Evolutionary conservation across 2,888 invertebrate species (phyloP), one percentile per base, ranked within the genome.

Genomic region (Cynaeus angustus): DNA sequence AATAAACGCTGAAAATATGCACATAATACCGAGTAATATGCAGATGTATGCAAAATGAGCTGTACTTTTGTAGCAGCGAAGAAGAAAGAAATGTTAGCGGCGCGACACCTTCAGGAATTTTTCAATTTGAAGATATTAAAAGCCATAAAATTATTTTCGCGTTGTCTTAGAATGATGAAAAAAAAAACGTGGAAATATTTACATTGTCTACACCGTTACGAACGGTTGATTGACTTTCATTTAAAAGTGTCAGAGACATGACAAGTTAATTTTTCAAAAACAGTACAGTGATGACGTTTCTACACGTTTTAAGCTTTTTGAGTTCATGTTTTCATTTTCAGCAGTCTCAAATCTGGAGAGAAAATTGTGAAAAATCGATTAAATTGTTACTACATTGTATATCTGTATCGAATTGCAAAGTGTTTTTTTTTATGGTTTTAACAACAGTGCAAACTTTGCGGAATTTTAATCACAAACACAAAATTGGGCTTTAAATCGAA

Each of bases 21-120:
- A 50, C 61, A 48, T 61, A 61, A 61, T 59, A 59, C 45, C 28
- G 14, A 14, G 59, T 30, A 59, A 59, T 59, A 59, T 59, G 59
- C 59, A 59, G 59, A 59, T 59, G 13, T 59, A 59, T 59, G 59
- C 30, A 59, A 59, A 59, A 59, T 59, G 46, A 46, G 33, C 45
- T 30, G 10, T 14, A 12, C 26, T 37, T 56, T 56, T 56, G 56
- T 46, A 14, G 56, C 4, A 14, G 26, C n/a, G 59, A 30, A 14
- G 26, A 45, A 59, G 45, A 58, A 59, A 41, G 56, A 21, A 12
- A 16, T 43, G 21, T 43, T 41, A 21, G 43, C 21, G 28, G n/a
- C n/a, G 46, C 45, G 59, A 33, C 59, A 59, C 45, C 45, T 56
- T 26, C 12, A 56, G 37, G 56, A 56, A 56, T 56, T 43, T 56